Percentiles rank a stretch among this genome's conserved stretches.
These are phyloP conservation scores for Chaenodraco wilsoni DNA, from an alignment of 2,797 vertebrate species.

Conservation along the genomic window DNA sequence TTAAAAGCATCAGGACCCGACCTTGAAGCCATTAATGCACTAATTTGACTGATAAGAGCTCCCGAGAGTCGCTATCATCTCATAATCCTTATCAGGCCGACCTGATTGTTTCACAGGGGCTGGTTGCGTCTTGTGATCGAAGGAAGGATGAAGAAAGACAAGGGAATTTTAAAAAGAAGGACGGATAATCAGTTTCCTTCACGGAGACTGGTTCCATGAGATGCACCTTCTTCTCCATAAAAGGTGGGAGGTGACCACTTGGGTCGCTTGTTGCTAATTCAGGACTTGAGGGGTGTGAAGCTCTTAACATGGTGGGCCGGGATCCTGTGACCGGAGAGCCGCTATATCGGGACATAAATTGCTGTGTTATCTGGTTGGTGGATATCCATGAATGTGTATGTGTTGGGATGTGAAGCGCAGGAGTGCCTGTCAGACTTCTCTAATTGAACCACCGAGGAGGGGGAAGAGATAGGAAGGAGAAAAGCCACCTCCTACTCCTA, in stretches of 20 bases:
- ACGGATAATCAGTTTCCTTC: constrained; percentile 28
- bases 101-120: constrained; percentile 49
- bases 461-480: constrained; percentile 27
- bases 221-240: constrained; percentile 44
- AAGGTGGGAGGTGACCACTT: constrained; percentile 46
- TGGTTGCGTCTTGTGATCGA: constrained; percentile 28
- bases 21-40: constrained; percentile 66
- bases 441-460: constrained; percentile 48
- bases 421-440: constrained; percentile 42
- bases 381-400: constrained; percentile 22
- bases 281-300: constrained; percentile 51
- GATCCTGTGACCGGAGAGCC: constrained; percentile 19
- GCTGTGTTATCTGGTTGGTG: constrained; percentile 43
- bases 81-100: constrained; percentile 58
- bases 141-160: constrained; percentile 1
- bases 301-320: constrained; percentile 34
- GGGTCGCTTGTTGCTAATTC: constrained; percentile 65
- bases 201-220: constrained; percentile 3
- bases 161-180: constrained; percentile 57
- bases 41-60: constrained; percentile 74
- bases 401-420: constrained; percentile 12
- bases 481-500: constrained; percentile 41
- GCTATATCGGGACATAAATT: constrained; percentile 53
- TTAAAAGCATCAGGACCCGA: constrained; percentile 62
- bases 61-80: constrained; percentile 44